A percentile compares a stretch with the other conserved stretches of the same genome.
phyloP scores from a whole-genome alignment of 1,140 invertebrate genomes.

The Lycorma delicatula region DNA sequence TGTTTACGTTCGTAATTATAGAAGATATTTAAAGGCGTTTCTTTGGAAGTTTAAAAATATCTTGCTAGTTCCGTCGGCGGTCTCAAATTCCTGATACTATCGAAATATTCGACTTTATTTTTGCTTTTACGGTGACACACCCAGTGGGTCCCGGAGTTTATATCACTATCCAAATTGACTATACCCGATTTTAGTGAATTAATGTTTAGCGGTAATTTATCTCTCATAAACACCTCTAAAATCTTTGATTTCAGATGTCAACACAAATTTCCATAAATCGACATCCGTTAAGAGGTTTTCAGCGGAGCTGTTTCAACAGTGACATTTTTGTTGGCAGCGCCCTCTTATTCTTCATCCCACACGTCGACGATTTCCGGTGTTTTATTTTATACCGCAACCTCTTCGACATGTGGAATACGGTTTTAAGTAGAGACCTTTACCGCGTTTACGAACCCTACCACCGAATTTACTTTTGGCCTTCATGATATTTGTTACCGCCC shows the following conservation, averaged over 20 bases:
- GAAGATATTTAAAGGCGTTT: no score
- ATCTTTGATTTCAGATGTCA: conserved; percentile 9
- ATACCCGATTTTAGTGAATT: conserved; percentile 27
- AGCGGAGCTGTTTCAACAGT: conserved; percentile 30
- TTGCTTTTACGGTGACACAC: no score
- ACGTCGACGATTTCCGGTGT: background rate
- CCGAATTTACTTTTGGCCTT: conserved; percentile 33
- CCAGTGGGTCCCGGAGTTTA: conserved; percentile 31
- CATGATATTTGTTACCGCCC: conserved; percentile 30
- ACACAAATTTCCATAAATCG: no score
- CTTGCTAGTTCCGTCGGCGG: no score
- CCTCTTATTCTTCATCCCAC: background rate
- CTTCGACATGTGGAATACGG: background rate
- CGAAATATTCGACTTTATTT: no score
- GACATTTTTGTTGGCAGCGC: background rate
- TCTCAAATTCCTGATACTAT: no score
- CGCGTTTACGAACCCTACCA: conserved; percentile 23
- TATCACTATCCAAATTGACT: conserved; percentile 30
- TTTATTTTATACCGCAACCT: background rate
- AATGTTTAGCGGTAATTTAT: conserved; percentile 18
- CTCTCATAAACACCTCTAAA: conserved; percentile 21
- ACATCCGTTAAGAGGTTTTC: conserved; percentile 22
- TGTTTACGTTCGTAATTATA: no score
- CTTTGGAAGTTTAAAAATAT: no score
- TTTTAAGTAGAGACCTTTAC: no score